Conservation (phyloP, 2,888 invertebrate genomes). For the Orthosia gothica region DNA sequence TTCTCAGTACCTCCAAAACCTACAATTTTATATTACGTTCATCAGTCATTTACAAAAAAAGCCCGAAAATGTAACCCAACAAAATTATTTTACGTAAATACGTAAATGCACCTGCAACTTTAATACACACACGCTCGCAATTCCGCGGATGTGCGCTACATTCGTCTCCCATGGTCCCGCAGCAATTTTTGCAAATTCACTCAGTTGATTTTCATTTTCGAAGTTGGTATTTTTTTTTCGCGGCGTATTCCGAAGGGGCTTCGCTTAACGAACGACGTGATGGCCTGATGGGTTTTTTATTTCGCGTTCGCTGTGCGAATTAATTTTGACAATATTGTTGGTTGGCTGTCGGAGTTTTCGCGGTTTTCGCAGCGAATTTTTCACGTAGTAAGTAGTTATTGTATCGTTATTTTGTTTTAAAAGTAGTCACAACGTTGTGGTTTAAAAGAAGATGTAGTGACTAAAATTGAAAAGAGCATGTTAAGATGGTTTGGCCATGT, state of each 20-base stretch:
- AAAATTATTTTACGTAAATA: conserved; percentile 1
- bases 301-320: conserved; percentile 58
- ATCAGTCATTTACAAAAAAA: not conserved
- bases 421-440: no score
- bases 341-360: conserved; percentile 12
- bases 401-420: conserved; percentile 9
- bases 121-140: conserved; percentile 40
- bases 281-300: conserved; percentile 73
- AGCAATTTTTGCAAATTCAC: conserved; percentile 84
- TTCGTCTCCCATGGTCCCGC: conserved; percentile 75
- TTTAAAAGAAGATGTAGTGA: no score
- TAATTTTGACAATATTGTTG: conserved; percentile 61
- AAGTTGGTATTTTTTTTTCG: conserved; percentile 70
- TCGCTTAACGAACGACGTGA: conserved; percentile 72
- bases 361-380: conserved; percentile 21
- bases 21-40: not conserved
- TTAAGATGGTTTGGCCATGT: no score
- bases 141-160: conserved; percentile 37
- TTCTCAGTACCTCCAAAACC: not conserved
- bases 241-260: conserved; percentile 66
- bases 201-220: conserved; percentile 79
- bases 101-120: conserved; percentile 41
- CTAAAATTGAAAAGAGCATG: no score
- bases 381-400: conserved; percentile 7
- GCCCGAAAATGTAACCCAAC: not conserved